These are phyloP conservation scores for Synergus japonicus DNA, from an alignment of 2,888 invertebrate species.

Conservation along the genomic window DNA sequence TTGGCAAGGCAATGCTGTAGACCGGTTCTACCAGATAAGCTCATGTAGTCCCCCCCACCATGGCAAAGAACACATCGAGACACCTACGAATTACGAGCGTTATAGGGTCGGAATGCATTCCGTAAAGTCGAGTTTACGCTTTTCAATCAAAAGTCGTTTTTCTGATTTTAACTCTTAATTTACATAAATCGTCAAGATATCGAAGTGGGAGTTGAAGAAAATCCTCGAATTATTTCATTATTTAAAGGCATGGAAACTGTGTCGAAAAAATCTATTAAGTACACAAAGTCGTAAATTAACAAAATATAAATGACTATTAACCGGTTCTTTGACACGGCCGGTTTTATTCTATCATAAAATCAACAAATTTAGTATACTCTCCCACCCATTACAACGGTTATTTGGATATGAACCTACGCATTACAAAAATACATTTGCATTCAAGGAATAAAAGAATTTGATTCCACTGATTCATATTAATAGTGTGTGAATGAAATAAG, in stretches of 20 bases:
- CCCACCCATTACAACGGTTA: neutral
- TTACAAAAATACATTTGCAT: neutral
- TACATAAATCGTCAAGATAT: neutral
- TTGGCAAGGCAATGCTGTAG: conserved; percentile 58
- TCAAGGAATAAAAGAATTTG: neutral
- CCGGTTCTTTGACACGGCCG: neutral
- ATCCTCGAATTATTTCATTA: neutral
- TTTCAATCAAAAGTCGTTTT: neutral
- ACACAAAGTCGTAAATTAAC: too few species aligned
- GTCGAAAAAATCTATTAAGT: neutral
- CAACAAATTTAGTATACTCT: neutral
- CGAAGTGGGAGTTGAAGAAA: neutral
- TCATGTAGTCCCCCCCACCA: conserved; percentile 46
- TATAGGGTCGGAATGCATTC: conserved; percentile 27
- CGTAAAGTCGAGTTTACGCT: conserved; percentile 19
- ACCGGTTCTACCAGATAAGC: conserved; percentile 69
- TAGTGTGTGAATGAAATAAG: neutral
- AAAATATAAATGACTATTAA: neutral
- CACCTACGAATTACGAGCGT: conserved; percentile 48
- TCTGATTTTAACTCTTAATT: neutral
- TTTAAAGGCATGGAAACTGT: neutral
- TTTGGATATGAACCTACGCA: conserved; percentile 17
- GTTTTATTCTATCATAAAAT: neutral
- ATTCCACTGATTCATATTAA: conserved; percentile 1
- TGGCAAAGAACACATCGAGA: conserved; percentile 32